Evolutionary conservation across 1,140 invertebrate species (phyloP), one percentile per base, ranked within the genome.

Genomic region (Drosophila punjabiensis): DNA sequence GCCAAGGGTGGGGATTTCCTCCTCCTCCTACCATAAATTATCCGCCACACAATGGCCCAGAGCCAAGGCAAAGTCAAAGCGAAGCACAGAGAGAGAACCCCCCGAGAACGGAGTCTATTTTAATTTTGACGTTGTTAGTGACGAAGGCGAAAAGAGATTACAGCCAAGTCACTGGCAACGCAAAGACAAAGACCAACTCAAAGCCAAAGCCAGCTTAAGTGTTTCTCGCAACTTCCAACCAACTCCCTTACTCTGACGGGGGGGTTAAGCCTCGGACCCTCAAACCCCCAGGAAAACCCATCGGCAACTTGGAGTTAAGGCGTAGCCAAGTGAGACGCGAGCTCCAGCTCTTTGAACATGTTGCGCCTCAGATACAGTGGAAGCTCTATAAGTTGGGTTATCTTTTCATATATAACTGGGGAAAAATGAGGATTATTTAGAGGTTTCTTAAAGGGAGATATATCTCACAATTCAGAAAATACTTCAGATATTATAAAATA

Each of bases 41-140:
- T 86, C 59, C 61, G 50, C 76, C 58, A 47, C 69, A 87, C 83
- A 82, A 87, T 86, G 83, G 82, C 61, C 74, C 45, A 74, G 35
- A 74, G 70, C 68, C 82, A 75, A 77, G 76, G 80, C 84, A 81
- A 88, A 69, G 68, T 20, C 67, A 64, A 55, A 59, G 50, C 45
- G 33, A 52, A 64, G 11, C 11, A 47, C 16, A 28, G 13, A 39
- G 13, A 20, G 33, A 52, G 61, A 14, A 7, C 28, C 9, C 13
- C 28, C 47, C 41, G 71, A 69, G 67, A 64, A 56, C 67, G 78
- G 58, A 86, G 84, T 88, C 84, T 84, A 84, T 88, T 87, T 88
- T 77, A 74, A 87, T 87, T 89, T 81, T 88, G 84, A 81, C 74
- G 84, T 88, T 71, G 85, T 81, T 88, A 81, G 81, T 81, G 81